Conservation (phyloP, 1,140 invertebrate genomes). For the Polypedilum pembai region DNA sequence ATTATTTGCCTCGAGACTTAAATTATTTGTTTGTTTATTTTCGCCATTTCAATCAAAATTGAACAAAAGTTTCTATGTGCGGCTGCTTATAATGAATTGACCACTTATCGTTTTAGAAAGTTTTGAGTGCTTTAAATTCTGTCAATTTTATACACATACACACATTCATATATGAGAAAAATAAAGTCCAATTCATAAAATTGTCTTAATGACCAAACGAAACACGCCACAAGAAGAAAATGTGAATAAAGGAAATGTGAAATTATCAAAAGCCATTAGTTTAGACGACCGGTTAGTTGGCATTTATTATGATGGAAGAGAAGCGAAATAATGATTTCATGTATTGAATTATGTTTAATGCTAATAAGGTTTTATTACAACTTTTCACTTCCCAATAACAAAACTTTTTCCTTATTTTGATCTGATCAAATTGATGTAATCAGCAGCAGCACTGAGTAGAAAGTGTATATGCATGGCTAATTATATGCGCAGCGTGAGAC, state of each 20-base stretch:
- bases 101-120: constrained; percentile 17
- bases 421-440: too few relatives aligned
- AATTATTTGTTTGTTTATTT: constrained; percentile 13
- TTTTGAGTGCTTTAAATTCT: neutral
- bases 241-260: neutral
- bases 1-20: neutral
- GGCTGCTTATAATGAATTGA: neutral
- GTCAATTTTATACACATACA: neutral
- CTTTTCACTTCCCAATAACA: neutral
- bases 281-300: neutral
- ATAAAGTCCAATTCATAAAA: neutral
- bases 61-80: neutral
- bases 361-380: constrained; percentile 1
- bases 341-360: neutral
- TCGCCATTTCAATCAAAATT: neutral
- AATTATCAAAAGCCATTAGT: neutral
- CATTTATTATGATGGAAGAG: neutral
- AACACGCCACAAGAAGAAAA: neutral
- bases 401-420: too few relatives aligned
- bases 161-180: too few relatives aligned
- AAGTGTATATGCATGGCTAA: too few relatives aligned
- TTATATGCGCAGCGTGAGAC: too few relatives aligned
- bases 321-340: too few relatives aligned
- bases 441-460: too few relatives aligned
- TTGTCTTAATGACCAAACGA: constrained; percentile 4